phyloP scores from a whole-genome alignment of 1,140 invertebrate genomes.

The Steinernema khuongi region DNA sequence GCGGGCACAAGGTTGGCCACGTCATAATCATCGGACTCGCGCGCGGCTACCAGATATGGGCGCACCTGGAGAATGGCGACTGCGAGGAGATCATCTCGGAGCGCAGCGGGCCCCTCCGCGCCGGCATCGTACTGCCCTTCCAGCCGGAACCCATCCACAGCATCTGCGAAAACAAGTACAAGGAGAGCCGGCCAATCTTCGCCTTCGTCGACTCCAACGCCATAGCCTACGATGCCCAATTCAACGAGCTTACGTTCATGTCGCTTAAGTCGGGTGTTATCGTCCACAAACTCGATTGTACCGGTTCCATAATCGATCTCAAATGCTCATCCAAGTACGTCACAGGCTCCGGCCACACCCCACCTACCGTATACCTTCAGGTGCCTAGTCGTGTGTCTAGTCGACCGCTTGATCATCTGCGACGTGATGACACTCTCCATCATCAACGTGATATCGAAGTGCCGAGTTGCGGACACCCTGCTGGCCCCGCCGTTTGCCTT shows the following conservation, averaged over 20 bases:
- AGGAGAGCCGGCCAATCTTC: conserved; percentile 23
- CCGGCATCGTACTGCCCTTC: conserved; percentile 58
- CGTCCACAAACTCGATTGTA: conserved; percentile 78
- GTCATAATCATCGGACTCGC: conserved; percentile 53
- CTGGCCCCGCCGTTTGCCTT: conserved; percentile 74
- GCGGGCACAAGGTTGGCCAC: conserved; percentile 9
- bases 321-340: conserved; percentile 67
- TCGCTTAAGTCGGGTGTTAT: conserved; percentile 81
- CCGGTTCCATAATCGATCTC: conserved; percentile 79
- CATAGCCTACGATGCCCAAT: conserved; percentile 68
- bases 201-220: conserved; percentile 50
- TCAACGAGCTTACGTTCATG: conserved; percentile 79
- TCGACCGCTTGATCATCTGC: conserved; percentile 82
- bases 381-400: conserved; percentile 75
- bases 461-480: conserved; percentile 36
- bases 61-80: conserved; percentile 60
- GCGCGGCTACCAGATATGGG: conserved; percentile 56
- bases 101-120: conserved; percentile 60
- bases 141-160: conserved; percentile 20
- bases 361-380: conserved; percentile 45
- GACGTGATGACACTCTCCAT: conserved; percentile 81
- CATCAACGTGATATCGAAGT: conserved; percentile 74
- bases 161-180: conserved; percentile 1
- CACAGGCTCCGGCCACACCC: conserved; percentile 20
- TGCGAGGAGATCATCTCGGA: conserved; percentile 62